Percentiles rank a stretch among this genome's conserved stretches.
Evolutionary conservation across 2,797 vertebrate species (phyloP).

Genomic region (Anniella stebbinsi): DNA sequence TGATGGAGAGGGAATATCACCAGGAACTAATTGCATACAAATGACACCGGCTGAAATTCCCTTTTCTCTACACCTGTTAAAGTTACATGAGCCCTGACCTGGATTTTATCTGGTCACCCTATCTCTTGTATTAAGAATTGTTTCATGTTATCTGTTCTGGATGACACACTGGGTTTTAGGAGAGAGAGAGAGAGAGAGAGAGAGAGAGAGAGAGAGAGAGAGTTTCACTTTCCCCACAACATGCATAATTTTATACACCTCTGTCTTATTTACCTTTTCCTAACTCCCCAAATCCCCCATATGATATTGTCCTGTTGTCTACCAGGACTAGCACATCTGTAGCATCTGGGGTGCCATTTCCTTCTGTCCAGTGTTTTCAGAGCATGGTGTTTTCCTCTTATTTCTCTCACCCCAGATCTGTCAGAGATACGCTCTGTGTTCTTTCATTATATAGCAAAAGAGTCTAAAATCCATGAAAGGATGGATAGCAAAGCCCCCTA

Average conservation of each 20-base stretch:
- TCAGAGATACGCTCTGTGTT: background rate
- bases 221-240: background rate
- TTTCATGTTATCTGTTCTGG: background rate
- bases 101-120: too few relatives aligned
- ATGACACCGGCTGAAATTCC: too few relatives aligned
- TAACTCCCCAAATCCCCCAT: background rate
- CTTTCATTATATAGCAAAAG: background rate
- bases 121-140: too few relatives aligned
- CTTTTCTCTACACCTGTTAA: too few relatives aligned
- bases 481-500: conserved; percentile 14
- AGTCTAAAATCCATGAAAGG: conserved; percentile 19
- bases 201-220: too few relatives aligned
- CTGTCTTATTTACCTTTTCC: background rate
- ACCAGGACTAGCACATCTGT: background rate
- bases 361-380: too few relatives aligned
- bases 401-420: conserved; percentile 9
- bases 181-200: background rate
- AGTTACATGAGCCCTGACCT: too few relatives aligned
- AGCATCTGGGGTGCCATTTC: background rate
- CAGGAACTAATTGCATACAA: too few relatives aligned
- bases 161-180: background rate
- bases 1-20: too few relatives aligned
- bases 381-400: background rate
- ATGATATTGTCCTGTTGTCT: background rate
- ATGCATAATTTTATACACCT: background rate